Percentiles rank a stretch among this genome's conserved stretches.
Conservation (phyloP, 2,113 vertebrate genomes). For the Solenodon paradoxus region DNA sequence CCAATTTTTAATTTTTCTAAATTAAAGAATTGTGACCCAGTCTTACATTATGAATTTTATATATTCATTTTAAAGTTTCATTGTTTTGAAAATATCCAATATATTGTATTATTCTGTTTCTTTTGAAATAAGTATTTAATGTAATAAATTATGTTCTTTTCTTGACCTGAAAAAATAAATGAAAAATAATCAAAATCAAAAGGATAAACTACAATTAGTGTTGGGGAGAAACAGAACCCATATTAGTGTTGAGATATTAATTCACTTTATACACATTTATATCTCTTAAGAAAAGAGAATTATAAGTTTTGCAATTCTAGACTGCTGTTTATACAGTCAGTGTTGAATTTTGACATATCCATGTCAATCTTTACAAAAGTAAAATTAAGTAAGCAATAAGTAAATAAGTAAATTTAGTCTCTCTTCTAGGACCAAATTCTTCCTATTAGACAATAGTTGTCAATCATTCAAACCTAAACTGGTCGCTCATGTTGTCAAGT, state of each 20-base stretch:
- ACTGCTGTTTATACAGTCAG: background rate
- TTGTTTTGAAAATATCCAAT: too few relatives aligned
- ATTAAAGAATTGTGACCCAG: too few relatives aligned
- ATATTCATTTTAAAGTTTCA: too few relatives aligned
- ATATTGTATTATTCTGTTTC: too few relatives aligned
- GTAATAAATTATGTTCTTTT: too few relatives aligned
- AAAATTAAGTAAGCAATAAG: background rate
- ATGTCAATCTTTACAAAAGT: background rate
- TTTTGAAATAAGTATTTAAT: too few relatives aligned
- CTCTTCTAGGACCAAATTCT: background rate
- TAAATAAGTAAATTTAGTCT: background rate
- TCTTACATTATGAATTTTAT: too few relatives aligned
- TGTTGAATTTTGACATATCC: background rate
- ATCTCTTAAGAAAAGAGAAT: background rate
- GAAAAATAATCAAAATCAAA: background rate
- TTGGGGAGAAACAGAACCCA: background rate
- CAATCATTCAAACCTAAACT: background rate
- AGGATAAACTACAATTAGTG: background rate
- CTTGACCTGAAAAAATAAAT: too few relatives aligned
- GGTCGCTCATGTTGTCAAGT: background rate
- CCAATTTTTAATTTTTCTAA: too few relatives aligned
- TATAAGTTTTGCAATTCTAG: background rate
- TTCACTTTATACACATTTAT: background rate
- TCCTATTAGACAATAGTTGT: background rate
- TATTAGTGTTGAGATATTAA: background rate